Percentiles rank a stretch among this genome's conserved stretches.
Evolutionary conservation across 2,797 vertebrate species (phyloP).

Genomic region (Lagodon rhomboides): DNA sequence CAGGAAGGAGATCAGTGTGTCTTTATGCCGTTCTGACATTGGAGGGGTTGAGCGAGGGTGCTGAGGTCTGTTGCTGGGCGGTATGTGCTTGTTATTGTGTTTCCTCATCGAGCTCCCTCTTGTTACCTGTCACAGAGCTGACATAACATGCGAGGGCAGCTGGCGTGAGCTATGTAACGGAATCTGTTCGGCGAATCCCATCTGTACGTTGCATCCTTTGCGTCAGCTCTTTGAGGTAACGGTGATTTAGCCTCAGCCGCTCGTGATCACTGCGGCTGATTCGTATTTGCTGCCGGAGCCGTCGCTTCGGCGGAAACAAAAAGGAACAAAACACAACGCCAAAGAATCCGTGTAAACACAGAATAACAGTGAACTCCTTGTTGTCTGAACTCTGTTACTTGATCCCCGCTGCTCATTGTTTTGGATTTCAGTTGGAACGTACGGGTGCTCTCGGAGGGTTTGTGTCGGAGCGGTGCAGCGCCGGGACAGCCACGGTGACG

Average conservation of each 20-base stretch:
- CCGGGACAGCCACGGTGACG: slow-evolving; percentile 67
- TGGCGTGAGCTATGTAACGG: slow-evolving; percentile 64
- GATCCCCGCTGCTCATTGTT: slow-evolving; percentile 67
- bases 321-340: slow-evolving; percentile 70
- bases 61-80: slow-evolving; percentile 64
- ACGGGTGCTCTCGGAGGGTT: slow-evolving; percentile 70
- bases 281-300: slow-evolving; percentile 40
- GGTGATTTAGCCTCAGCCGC: slow-evolving; percentile 33
- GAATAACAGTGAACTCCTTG: slow-evolving; percentile 62
- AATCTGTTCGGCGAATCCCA: slow-evolving; percentile 67
- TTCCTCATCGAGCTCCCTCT: slow-evolving; percentile 64
- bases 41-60: slow-evolving; percentile 60
- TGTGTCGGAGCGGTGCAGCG: slow-evolving; percentile 69
- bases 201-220: slow-evolving; percentile 54
- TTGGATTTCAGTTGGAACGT: slow-evolving; percentile 72
- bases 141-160: slow-evolving; percentile 74
- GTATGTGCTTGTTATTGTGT: slow-evolving; percentile 72
- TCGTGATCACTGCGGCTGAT: slow-evolving; percentile 29
- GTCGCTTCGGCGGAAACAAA: slow-evolving; percentile 40
- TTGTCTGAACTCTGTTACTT: slow-evolving; percentile 73
- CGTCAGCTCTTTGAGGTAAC: slow-evolving; percentile 3
- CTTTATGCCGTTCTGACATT: slow-evolving; percentile 73
- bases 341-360: slow-evolving; percentile 75
- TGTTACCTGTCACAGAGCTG: slow-evolving; percentile 78
- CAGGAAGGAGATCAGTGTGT: slow-evolving; percentile 66